Conservation (phyloP, 2,888 invertebrate genomes). For the Lycia hirtaria region DNA sequence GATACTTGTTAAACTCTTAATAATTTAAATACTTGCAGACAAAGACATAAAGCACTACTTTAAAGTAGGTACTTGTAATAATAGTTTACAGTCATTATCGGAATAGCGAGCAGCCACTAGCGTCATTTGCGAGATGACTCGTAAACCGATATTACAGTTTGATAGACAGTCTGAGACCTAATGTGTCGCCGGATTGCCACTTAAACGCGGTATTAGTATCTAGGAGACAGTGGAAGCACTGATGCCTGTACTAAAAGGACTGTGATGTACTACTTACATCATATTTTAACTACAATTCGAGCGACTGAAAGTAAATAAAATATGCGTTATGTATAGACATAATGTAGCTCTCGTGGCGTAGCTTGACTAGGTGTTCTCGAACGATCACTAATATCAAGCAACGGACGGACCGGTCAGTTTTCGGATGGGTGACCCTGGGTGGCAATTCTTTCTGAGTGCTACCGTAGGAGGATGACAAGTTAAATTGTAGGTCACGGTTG, state of each 20-base stretch:
- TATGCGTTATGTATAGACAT: no score
- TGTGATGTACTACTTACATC: neutral
- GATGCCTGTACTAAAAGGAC: neutral
- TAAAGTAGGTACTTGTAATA: slow-evolving; percentile 1
- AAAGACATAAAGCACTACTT: neutral
- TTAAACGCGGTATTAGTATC: slow-evolving; percentile 67
- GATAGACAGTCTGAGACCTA: slow-evolving; percentile 58
- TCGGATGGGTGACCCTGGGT: no score
- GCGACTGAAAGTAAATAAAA: no score
- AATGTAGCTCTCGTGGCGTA: no score
- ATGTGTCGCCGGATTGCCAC: slow-evolving; percentile 57
- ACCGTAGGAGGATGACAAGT: no score
- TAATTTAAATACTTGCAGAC: slow-evolving; percentile 31
- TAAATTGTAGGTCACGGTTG: no score
- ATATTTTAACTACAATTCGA: no score
- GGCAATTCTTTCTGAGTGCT: no score
- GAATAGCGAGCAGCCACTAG: slow-evolving; percentile 36
- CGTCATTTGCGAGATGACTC: slow-evolving; percentile 58
- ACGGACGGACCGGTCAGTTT: no score
- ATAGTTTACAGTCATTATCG: slow-evolving; percentile 11
- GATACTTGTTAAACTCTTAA: neutral
- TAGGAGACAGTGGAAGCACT: slow-evolving; percentile 28
- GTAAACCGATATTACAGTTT: slow-evolving; percentile 72
- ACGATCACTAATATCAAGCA: no score
- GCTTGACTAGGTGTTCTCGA: no score